Evolutionary conservation across 1,140 invertebrate species (phyloP), one percentile per base, ranked within the genome.

Genomic region (Formica exsecta): DNA sequence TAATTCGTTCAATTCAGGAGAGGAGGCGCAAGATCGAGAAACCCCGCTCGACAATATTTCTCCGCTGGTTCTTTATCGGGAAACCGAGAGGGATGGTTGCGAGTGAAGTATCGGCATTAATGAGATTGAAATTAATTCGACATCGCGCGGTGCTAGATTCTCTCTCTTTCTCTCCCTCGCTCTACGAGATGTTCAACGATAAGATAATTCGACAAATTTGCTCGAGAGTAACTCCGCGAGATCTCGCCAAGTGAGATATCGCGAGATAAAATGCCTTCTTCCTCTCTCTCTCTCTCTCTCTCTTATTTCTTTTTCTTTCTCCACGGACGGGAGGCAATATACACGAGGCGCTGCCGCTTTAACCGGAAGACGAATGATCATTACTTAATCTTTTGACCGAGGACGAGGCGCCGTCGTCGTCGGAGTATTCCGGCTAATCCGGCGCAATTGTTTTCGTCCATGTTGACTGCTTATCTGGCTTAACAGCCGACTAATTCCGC

Each of bases 401-500:
- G 79, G 66, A 90, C 85, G 84, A 86, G 75, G 44, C 73, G 59
- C 54, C 54, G 80, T 44, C 86, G 89, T 59, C 85, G 79, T 62
- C 57, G 85, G 64, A 83, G 86, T 79, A 70, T 77, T 85, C 87
- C 87, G 85, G 77, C 73, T 91, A 93, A 92, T 94, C 91, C 91
- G 89, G 88, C 74, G 90, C 91, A 94, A 94, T 93, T 94, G 94
- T 94, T 95, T 94, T 93, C 93, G 86, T 91, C 88, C 93, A 92
- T 94, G 93, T 93, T 93, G 90, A 87, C 92, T 94, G 93, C 94
- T 95, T 95, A 95, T 95, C 94, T 92, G 92, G 93, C 92, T 94
- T 94, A 95, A 95, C 94, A 92, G 94, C 91, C 93, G 94, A 95
- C 94, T 95, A 94, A 95, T 93, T 95, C 92, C 85, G 87, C 87